Base-by-base conservation (phyloP, 1,140 invertebrate species). In the Aphidius gifuensis region DNA sequence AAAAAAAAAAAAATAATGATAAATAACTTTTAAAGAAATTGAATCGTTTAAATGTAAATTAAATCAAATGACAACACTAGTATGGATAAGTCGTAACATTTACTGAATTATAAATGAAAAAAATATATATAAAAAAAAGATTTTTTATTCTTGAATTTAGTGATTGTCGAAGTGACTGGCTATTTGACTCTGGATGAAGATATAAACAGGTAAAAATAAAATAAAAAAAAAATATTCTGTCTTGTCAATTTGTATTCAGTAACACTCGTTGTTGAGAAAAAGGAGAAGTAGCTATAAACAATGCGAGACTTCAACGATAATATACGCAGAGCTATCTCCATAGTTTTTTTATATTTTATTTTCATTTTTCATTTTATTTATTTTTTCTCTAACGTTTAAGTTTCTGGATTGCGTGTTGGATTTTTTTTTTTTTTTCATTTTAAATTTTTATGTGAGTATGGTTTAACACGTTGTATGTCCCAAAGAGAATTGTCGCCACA, bases 221-320 rank as follows among this genome's bases (percentile, higher is more conserved):
- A 60, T 42, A 56, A 40, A 60, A 49, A 50, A 11, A 48, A 46
- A 58, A 16, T 16, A 38, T 45, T 54, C 60, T 60, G 58, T 59
- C 46, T 11, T 53, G 40, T 58, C 66, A 68, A 68, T 68, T 68
- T 68, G 66, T 68, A 68, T 68, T 68, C 66, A 68, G 66, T 60
- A 56, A 61, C 61, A 53, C 59, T 61, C 39, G 40, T 65, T 64
- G 66, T 61, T 61, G 48, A 44, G 51, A 67, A 67, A 67, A 49
- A 67, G 66, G 60, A 65, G 64, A 68, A 63, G 64, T 65, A 61
- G 66, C 64, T 68, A 68, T 68, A 68, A 68, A 68, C 66, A 68
- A 68, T 65, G 64, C 61, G 63, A 60, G 56, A 63, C 53, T 61
- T 46, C 58, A 53, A 68, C 23, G 23, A 32, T 32, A 64, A 64